Evolutionary conservation across 64 coral and sea anemone genomes (phyloP), one percentile per base, ranked within the genome.

Genomic region (Montipora cactus): DNA sequence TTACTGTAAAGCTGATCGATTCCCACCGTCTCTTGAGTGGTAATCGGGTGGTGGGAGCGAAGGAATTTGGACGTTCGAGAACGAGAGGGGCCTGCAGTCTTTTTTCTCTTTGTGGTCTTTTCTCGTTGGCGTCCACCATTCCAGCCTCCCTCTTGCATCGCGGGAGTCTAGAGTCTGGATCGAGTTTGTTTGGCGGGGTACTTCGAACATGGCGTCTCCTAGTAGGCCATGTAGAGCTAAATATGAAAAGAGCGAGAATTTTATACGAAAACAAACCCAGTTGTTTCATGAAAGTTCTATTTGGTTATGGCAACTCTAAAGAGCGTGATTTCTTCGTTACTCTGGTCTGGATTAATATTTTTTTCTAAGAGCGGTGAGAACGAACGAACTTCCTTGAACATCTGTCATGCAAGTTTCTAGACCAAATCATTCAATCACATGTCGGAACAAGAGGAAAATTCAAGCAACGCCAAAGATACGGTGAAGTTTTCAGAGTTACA

Each of bases 151-250:
- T 37, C 28, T 37, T 37, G 28, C 28, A 37, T 1, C 28, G 28
- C 28, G 28, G 28, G 28, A 37, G 37, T 13, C 14, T 25, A 37
- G 21, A 84, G 50, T 49, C 82, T 86, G 87, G 72, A 9, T 13
- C 87, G 50, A 89, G 19, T 44, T 61, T 89, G 73, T 89, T 76
- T 28, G 49, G 87, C 72, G 72, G 87, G 87, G 87, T 72, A 89
- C 72, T 89, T 78, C 72, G 67, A 73, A 52, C 72, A 89, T 77
- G 76, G 76, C 76, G 87, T 11, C 87, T 44, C 9, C 5, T 10
- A 8, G 10, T n/a, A 5, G 14, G 10, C 5, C 18, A 5, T 1
- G 9, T 1, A 15, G 74, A 87, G 4, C 21, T 14, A 49, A 12
- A 10, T 61, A 6, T 48, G 4, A 47, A 84, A 52, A 23, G 19